These are phyloP conservation scores for Pica pica DNA, from an alignment of 2,113 vertebrate species.

Conservation along the genomic window DNA sequence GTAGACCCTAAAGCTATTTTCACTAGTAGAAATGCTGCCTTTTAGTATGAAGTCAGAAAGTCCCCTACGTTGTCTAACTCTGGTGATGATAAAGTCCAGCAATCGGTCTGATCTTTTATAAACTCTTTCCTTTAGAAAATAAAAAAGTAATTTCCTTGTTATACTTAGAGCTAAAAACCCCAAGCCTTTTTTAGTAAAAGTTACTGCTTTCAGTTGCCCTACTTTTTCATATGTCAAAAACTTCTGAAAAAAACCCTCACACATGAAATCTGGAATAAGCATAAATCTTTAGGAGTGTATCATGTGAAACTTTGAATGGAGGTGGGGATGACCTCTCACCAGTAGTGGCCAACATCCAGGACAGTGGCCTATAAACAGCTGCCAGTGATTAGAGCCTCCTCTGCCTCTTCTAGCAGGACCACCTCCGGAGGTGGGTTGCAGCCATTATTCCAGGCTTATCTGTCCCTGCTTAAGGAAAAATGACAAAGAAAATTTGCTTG, in stretches of 20 bases:
- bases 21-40: neutral
- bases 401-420: neutral
- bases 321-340: neutral
- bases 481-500: neutral
- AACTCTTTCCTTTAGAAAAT: neutral
- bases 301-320: neutral
- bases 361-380: neutral
- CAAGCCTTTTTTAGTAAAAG: neutral
- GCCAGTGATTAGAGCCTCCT: neutral
- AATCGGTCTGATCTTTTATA: neutral
- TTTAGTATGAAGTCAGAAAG: neutral
- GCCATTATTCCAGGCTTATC: neutral
- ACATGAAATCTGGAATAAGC: neutral
- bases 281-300: neutral
- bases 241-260: neutral
- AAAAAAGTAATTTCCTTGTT: neutral
- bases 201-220: neutral
- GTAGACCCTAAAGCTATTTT: neutral
- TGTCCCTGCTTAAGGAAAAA: neutral
- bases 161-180: neutral
- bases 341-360: neutral
- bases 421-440: neutral
- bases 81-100: neutral
- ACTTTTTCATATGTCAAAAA: neutral
- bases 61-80: neutral